Evolutionary conservation across 1,140 invertebrate genomes (phyloP).

Genomic region (Sycobia sp.): DNA sequence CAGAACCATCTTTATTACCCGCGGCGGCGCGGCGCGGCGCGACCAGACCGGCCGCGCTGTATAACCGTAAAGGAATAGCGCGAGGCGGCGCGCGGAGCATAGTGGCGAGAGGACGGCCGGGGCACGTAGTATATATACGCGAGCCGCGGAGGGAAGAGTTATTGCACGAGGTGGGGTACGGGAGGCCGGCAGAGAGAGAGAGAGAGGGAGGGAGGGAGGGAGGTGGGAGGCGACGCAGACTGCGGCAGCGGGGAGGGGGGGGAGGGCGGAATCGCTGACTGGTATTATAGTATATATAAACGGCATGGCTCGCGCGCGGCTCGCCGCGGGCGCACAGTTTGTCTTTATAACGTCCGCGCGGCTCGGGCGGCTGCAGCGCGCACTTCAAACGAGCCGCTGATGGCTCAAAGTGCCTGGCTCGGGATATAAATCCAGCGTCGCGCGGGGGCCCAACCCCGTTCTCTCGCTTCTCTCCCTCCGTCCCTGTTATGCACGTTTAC

Average conservation of each 20-base stretch:
- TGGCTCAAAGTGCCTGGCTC: slow-evolving; percentile 60
- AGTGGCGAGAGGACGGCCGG: too few species aligned
- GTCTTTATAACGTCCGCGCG: slow-evolving; percentile 61
- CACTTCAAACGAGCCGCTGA: slow-evolving; percentile 62
- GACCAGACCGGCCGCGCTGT: slow-evolving; percentile 38
- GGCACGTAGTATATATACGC: too few species aligned
- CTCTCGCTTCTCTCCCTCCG: not conserved
- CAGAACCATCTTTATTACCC: slow-evolving; percentile 64
- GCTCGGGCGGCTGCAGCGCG: slow-evolving; percentile 50
- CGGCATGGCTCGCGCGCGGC: not conserved
- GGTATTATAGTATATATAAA: too few species aligned
- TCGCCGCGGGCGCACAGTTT: slow-evolving; percentile 51
- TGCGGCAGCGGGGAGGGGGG: too few species aligned
- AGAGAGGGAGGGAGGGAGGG: too few species aligned
- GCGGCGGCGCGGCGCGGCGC: slow-evolving; percentile 38
- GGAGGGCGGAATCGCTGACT: too few species aligned
- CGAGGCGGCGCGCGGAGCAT: slow-evolving; percentile 36
- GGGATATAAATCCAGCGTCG: slow-evolving; percentile 57
- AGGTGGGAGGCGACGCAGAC: too few species aligned
- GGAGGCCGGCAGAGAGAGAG: slow-evolving; percentile 33
- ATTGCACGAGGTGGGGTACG: slow-evolving; percentile 29
- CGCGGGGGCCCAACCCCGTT: not conserved
- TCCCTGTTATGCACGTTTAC: too few species aligned
- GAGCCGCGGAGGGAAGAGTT: slow-evolving; percentile 21
- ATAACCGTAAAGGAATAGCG: slow-evolving; percentile 57